Evolutionary conservation across 2,797 vertebrate genomes (phyloP).

Genomic region (Melopsittacus undulatus): DNA sequence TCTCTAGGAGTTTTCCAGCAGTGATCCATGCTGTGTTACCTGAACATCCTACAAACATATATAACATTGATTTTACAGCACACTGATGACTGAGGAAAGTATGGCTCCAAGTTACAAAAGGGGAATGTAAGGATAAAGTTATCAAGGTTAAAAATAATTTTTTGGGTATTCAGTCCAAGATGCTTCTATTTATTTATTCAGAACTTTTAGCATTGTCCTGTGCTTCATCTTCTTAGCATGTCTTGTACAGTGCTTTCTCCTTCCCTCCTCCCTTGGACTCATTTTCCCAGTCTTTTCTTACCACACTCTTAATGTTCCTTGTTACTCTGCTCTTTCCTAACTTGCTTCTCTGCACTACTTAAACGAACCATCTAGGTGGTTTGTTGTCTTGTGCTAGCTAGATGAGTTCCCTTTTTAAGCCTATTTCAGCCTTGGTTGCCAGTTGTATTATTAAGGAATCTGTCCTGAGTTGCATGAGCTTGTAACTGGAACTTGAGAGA

Average conservation of each 20-base stretch:
- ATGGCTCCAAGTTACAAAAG: not conserved
- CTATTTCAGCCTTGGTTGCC: not conserved
- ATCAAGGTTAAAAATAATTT: not conserved
- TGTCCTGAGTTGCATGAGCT: not conserved
- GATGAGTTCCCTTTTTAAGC: not conserved
- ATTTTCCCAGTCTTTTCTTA: not conserved
- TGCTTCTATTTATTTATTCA: not conserved
- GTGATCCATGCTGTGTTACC: not conserved
- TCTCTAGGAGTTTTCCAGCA: not conserved
- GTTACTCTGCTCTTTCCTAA: not conserved
- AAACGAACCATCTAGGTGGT: not conserved
- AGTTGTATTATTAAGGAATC: not conserved
- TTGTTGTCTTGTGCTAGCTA: not conserved
- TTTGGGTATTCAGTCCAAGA: not conserved
- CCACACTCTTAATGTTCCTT: not conserved
- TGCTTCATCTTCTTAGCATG: not conserved
- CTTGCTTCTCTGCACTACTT: not conserved
- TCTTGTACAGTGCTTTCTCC: not conserved
- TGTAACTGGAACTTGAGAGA: not conserved
- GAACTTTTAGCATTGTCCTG: not conserved
- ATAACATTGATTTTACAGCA: not conserved
- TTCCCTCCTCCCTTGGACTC: not conserved
- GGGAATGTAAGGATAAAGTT: not conserved
- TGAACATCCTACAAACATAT: not conserved
- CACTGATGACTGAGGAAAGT: not conserved